Base-by-base conservation (phyloP, 1,140 invertebrate genomes). In the Dysdera silvatica region DNA sequence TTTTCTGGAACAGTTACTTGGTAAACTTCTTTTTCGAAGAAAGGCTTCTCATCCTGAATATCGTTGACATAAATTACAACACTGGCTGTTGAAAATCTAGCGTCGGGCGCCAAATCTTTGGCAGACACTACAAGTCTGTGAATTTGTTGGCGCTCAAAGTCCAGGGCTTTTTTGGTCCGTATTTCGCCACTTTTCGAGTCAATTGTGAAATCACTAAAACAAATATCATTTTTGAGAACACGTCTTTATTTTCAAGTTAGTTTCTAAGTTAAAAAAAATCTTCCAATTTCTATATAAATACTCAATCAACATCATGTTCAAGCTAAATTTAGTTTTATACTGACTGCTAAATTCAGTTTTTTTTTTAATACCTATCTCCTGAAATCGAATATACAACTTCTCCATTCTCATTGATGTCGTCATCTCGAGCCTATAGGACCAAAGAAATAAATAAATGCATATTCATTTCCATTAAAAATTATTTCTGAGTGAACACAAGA, bases 1-100 rank as follows among this genome's bases (percentile, higher is more conserved):
- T 92, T 93, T 78, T 95, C 91, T 4, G 87, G 87, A 16, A 95
- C 86, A 32, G 78, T 81, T 2, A 85, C 84, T 71, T 86, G 83
- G 67, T 94, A 91, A 3, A 81, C 74, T 0, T 81, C 77, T 63
- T 85, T 81, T 66, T 80, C 81, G 73, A 95, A 95, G 8, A 85
- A 28, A 0, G 92, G 92, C 24, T 86, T 76, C 74, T 95, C 90
- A 74, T 94, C 90, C 28, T 88, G 84, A 1, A 87, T 76, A 74
- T 97, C 92, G 26, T 82, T 75, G n/a, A 85, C 82, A 63, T 82
- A 76, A 1, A 97, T 84, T 0, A 86, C 87, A 0, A 95, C 89
- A 4, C 87, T 88, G 0, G 90, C 88, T 0, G 89, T 93, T 0
- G 89, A 87, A 51, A 92, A 79, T 23, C 87, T 80, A n/a, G 85